Evolutionary conservation across 2,113 vertebrate genomes (phyloP).

Genomic region (Forbesichthys papilliferus): DNA sequence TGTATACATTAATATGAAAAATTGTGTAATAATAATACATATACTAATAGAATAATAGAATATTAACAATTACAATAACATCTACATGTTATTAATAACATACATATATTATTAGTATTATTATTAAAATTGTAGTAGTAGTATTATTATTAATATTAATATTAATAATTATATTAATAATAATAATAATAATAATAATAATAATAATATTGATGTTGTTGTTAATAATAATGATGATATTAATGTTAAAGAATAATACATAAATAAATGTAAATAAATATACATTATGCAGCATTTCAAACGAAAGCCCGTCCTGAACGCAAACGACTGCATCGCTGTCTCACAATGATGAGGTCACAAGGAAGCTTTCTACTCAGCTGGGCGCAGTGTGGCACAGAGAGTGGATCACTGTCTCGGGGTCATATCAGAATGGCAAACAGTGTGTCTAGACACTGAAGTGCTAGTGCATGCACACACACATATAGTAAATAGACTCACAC

Average conservation of each 20-base stretch:
- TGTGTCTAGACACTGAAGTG: slow-evolving; percentile 40
- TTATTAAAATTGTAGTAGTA: too few species aligned
- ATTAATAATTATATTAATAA: background rate
- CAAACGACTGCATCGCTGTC: slow-evolving; percentile 28
- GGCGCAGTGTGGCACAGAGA: slow-evolving; percentile 56
- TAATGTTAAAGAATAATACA: too few species aligned
- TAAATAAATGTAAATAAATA: too few species aligned
- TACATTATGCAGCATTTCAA: background rate
- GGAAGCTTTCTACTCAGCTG: slow-evolving; percentile 29
- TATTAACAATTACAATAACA: too few species aligned
- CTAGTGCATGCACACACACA: slow-evolving; percentile 29
- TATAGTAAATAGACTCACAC: slow-evolving; percentile 11
- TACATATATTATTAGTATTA: too few species aligned
- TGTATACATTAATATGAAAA: too few species aligned
- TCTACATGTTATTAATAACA: too few species aligned
- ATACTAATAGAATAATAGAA: too few species aligned
- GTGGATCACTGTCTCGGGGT: slow-evolving; percentile 30
- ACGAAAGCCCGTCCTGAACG: background rate
- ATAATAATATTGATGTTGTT: background rate
- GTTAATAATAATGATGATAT: too few species aligned
- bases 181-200: background rate
- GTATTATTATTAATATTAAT: background rate
- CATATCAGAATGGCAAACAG: slow-evolving; percentile 47
- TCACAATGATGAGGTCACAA: slow-evolving; percentile 57
- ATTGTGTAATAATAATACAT: too few species aligned